Conservation (phyloP, 2,113 vertebrate species). For the Alethe diademata region DNA sequence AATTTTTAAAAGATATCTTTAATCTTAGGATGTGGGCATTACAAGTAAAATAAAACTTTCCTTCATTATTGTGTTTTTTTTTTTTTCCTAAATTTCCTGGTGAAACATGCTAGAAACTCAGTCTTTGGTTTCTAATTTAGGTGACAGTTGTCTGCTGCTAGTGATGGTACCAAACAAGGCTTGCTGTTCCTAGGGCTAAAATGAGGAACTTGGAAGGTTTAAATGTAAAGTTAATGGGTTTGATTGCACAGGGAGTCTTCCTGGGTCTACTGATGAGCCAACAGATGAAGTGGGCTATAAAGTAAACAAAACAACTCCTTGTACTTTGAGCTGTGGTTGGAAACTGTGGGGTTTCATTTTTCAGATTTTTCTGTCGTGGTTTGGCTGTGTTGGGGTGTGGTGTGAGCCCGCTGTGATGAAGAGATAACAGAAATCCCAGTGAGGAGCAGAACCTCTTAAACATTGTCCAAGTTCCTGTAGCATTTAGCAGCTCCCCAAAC, state of each 20-base stretch:
- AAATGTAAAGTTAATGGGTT: background rate
- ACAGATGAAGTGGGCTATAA: background rate
- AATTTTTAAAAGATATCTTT: background rate
- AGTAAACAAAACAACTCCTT: background rate
- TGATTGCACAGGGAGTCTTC: background rate
- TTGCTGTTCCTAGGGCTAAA: background rate
- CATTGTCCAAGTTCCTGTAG: background rate
- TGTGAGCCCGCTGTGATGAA: background rate
- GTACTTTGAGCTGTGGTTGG: background rate
- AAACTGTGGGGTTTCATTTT: background rate
- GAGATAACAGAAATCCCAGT: background rate
- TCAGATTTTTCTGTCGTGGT: background rate
- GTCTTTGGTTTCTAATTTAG: background rate
- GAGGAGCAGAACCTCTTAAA: background rate
- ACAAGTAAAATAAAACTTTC: constrained; percentile 69
- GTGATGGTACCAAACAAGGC: background rate
- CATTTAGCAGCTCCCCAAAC: background rate
- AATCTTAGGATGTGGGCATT: constrained; percentile 46
- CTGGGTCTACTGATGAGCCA: background rate
- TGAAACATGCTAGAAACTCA: background rate
- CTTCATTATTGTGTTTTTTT: background rate
- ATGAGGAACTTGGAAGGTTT: background rate
- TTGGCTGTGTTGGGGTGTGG: background rate
- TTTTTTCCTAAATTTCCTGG: background rate
- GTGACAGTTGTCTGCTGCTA: background rate